Evolutionary conservation across 2,888 invertebrate genomes (phyloP).

Genomic region (Diogma glabrata): DNA sequence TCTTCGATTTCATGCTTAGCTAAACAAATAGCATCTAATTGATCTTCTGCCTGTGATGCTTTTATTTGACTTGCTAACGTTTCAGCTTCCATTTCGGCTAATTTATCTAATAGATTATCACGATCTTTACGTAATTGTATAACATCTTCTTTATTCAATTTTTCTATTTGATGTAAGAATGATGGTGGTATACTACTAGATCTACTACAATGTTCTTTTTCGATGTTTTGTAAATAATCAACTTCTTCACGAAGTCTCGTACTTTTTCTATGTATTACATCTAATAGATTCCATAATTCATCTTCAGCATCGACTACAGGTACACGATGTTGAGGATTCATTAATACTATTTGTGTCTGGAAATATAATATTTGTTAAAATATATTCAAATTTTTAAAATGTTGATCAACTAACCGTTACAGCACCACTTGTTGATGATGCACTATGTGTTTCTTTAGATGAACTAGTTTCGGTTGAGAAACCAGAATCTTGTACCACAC

Average conservation of each 20-base stretch:
- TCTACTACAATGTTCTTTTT: slow-evolving; percentile 23
- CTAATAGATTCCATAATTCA: slow-evolving; percentile 74
- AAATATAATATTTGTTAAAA: not conserved
- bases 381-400: not conserved
- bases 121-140: slow-evolving; percentile 56
- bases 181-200: slow-evolving; percentile 18
- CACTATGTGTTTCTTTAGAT: slow-evolving; percentile 65
- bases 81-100: slow-evolving; percentile 68
- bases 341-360: not conserved
- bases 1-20: slow-evolving; percentile 49
- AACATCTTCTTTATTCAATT: slow-evolving; percentile 42
- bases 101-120: slow-evolving; percentile 59
- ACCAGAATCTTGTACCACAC: slow-evolving; percentile 69
- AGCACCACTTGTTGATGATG: slow-evolving; percentile 50
- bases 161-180: slow-evolving; percentile 31
- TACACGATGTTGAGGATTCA: slow-evolving; percentile 24
- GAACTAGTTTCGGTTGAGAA: slow-evolving; percentile 83
- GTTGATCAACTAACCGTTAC: slow-evolving; percentile 31
- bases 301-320: slow-evolving; percentile 50
- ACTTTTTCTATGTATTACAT: slow-evolving; percentile 74
- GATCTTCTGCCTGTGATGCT: slow-evolving; percentile 51
- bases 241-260: slow-evolving; percentile 57
- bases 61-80: slow-evolving; percentile 53
- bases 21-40: slow-evolving; percentile 45
- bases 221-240: slow-evolving; percentile 46